Conservation (phyloP, 2,113 vertebrate species). For the Alectura lathami region DNA sequence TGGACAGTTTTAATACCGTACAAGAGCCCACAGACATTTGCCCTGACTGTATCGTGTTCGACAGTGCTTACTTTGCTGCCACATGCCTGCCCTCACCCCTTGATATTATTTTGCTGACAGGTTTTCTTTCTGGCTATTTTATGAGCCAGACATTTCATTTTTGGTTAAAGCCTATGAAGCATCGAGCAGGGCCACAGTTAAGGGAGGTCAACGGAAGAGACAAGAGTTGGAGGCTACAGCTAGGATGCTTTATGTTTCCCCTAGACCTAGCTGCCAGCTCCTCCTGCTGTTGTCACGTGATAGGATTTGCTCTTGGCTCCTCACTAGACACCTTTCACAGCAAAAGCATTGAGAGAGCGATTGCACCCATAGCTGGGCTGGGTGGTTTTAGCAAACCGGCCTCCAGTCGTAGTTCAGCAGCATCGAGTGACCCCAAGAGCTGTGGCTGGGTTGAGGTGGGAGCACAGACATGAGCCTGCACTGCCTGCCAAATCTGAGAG, state of each 20-base stretch:
- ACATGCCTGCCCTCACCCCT: background rate
- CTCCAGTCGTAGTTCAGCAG: background rate
- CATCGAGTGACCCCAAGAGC: fast-evolving
- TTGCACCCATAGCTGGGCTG: background rate
- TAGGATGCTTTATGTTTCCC: background rate
- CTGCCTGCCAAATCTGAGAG: background rate
- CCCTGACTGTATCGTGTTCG: background rate
- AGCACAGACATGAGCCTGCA: background rate
- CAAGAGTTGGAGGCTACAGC: background rate
- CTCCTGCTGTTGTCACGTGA: background rate
- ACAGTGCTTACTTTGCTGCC: background rate
- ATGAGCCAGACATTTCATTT: background rate
- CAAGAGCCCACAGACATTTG: background rate
- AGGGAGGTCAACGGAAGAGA: background rate
- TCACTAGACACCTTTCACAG: background rate
- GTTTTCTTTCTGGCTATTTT: conserved; percentile 1
- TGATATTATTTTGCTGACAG: conserved; percentile 10
- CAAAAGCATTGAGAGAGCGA: background rate
- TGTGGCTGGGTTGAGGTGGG: fast-evolving
- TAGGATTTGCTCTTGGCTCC: background rate
- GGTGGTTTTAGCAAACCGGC: background rate
- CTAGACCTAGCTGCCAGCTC: background rate
- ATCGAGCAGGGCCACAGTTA: background rate
- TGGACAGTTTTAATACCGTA: conserved; percentile 31
- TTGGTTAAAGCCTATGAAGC: background rate